A percentile compares a stretch with the other conserved stretches of the same genome.
These are phyloP conservation scores for Lepisosteus oculatus DNA, from an alignment of 2,113 vertebrate genomes.

Conservation along the genomic window DNA sequence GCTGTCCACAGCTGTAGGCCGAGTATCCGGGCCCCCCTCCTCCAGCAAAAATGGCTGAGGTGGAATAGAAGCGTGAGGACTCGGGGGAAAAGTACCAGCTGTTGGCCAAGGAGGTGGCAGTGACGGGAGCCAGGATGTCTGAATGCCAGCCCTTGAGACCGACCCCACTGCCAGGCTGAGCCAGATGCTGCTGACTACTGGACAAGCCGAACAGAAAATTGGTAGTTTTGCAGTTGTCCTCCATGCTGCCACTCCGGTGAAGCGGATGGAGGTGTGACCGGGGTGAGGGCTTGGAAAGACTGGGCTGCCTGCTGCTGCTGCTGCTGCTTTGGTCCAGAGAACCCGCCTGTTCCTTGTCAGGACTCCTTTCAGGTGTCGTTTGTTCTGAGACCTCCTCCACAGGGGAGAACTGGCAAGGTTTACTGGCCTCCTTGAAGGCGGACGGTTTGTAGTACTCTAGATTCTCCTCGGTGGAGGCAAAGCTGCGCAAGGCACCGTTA, in stretches of 20 bases:
- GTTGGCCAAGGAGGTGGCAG: conserved; percentile 63
- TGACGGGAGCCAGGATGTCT: conserved; percentile 78
- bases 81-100: conserved; percentile 87
- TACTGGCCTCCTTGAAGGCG: conserved; percentile 65
- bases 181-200: conserved; percentile 81
- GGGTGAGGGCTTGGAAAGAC: conserved; percentile 32
- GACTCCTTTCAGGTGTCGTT: conserved; percentile 77
- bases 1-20: conserved; percentile 72
- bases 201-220: conserved; percentile 80
- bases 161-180: conserved; percentile 57
- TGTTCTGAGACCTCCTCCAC: conserved; percentile 90
- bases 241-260: conserved; percentile 84
- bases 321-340: conserved; percentile 27
- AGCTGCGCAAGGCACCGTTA: conserved; percentile 48
- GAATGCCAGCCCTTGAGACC: conserved; percentile 92
- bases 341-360: conserved; percentile 69
- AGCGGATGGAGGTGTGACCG: conserved; percentile 57
- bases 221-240: conserved; percentile 66
- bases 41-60: conserved; percentile 71
- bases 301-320: conserved; percentile 42
- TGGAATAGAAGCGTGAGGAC: conserved; percentile 78
- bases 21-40: conserved; percentile 39
- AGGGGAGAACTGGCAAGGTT: conserved; percentile 86
- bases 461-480: conserved; percentile 55
- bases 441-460: conserved; percentile 73